These are phyloP conservation scores for Falco rusticolus DNA, from an alignment of 2,797 vertebrate genomes.

Conservation along the genomic window DNA sequence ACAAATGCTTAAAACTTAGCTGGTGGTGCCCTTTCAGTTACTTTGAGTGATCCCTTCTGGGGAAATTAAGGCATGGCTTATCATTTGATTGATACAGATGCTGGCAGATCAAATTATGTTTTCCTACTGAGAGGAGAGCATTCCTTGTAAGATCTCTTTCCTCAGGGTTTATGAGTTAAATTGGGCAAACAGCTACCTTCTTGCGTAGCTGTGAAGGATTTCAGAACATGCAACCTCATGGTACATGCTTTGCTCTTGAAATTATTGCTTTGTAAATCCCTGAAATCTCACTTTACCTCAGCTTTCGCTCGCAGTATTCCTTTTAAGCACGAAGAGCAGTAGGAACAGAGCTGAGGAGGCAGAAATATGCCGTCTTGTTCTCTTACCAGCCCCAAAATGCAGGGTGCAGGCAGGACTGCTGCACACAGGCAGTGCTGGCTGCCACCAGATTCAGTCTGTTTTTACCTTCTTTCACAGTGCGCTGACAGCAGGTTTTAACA, in stretches of 20 bases:
- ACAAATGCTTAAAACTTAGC: background rate
- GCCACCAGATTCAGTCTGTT: background rate
- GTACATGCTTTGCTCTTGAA: background rate
- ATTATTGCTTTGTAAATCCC: background rate
- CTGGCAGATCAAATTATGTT: background rate
- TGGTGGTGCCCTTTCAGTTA: background rate
- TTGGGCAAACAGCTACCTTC: background rate
- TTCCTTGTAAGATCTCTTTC: background rate
- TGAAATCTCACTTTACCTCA: background rate
- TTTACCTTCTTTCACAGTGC: background rate
- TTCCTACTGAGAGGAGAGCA: background rate
- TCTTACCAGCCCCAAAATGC: background rate
- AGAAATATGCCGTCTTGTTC: background rate
- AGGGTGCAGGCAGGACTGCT: background rate
- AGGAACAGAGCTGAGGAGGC: background rate
- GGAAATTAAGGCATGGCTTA: background rate
- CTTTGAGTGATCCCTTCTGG: background rate
- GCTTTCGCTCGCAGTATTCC: background rate
- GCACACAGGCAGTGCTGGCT: background rate
- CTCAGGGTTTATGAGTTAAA: background rate
- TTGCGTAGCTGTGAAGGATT: background rate
- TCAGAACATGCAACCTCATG: background rate
- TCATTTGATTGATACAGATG: background rate
- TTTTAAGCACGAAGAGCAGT: background rate
- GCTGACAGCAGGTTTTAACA: background rate